phyloP scores from a whole-genome alignment of 2,797 vertebrate genomes.

The Ciconia nigra region DNA sequence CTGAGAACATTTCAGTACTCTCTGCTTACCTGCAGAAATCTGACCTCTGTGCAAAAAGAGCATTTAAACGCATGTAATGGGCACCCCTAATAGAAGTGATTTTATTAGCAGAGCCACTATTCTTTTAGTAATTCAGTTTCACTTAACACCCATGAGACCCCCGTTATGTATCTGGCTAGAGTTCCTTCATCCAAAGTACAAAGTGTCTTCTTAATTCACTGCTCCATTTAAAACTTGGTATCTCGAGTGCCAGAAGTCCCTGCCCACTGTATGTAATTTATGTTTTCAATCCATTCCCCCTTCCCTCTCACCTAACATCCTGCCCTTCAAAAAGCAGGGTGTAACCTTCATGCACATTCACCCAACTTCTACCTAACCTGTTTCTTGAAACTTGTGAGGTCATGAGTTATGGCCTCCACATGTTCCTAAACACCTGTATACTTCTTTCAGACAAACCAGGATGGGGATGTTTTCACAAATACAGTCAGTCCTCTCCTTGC shows the following conservation, averaged over 20 bases:
- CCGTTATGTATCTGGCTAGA: not conserved
- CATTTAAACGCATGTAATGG: not conserved
- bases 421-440: not conserved
- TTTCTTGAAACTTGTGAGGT: not conserved
- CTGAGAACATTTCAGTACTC: not conserved
- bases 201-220: not conserved
- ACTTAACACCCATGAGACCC: not conserved
- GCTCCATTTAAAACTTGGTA: not conserved
- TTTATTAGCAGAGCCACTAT: not conserved
- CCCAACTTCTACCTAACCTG: not conserved
- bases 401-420: fast-evolving
- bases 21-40: not conserved
- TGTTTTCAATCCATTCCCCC: not conserved
- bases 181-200: not conserved
- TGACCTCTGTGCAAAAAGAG: not conserved
- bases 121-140: not conserved
- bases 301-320: not conserved
- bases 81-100: not conserved
- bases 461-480: not conserved
- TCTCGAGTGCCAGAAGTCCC: not conserved
- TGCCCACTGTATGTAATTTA: not conserved
- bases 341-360: not conserved
- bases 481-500: not conserved
- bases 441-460: not conserved
- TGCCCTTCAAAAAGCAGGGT: not conserved